Percentiles rank a stretch among this genome's conserved stretches.
These are phyloP conservation scores for Drosophila demipolita DNA, from an alignment of 2,888 invertebrate species.

Conservation along the genomic window DNA sequence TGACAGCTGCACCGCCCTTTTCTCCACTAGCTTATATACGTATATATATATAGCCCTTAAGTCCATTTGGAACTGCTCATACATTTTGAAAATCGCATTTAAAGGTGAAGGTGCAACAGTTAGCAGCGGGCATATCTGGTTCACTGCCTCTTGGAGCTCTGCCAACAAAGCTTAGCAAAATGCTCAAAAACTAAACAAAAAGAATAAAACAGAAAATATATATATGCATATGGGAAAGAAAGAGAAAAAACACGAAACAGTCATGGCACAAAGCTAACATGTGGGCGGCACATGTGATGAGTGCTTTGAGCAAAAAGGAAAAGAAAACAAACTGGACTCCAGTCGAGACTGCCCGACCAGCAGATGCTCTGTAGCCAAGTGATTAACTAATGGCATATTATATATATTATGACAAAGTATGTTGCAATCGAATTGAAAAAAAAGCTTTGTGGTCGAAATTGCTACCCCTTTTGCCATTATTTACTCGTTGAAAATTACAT, in stretches of 20 bases:
- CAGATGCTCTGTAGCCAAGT: background rate
- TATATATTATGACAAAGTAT: background rate
- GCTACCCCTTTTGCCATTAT: background rate
- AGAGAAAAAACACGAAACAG: slow-evolving; percentile 14
- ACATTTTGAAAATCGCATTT: slow-evolving; percentile 79
- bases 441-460: background rate
- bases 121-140: slow-evolving; percentile 64
- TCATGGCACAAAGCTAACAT: slow-evolving; percentile 30
- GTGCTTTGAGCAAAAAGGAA: slow-evolving; percentile 31
- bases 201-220: background rate
- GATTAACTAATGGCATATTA: background rate
- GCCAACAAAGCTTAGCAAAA: slow-evolving; percentile 58
- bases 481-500: slow-evolving; percentile 22
- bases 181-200: slow-evolving; percentile 50
- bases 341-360: background rate
- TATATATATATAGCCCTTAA: slow-evolving; percentile 37
- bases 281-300: slow-evolving; percentile 24
- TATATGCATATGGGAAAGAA: background rate
- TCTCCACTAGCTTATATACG: background rate
- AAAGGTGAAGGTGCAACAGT: slow-evolving; percentile 78
- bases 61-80: slow-evolving; percentile 76
- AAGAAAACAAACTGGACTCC: background rate
- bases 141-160: slow-evolving; percentile 52
- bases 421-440: background rate
- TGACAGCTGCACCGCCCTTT: slow-evolving; percentile 36